phyloP scores from a whole-genome alignment of 1,140 invertebrate genomes.

The Drosophila ironensis region DNA sequence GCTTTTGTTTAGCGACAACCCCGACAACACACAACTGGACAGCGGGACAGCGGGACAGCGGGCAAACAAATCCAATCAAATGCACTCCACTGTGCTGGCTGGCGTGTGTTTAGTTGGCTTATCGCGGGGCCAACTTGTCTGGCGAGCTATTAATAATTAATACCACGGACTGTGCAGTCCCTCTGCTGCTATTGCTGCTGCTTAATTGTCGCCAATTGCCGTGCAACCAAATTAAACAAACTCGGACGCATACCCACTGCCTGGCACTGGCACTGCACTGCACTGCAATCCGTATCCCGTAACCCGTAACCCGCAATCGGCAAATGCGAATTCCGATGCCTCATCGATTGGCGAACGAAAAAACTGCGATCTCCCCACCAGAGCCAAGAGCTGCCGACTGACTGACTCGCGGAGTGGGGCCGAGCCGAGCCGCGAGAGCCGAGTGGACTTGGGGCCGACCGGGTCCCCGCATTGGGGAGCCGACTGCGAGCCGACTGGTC shows the following conservation, averaged over 20 bases:
- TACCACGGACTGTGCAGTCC: neutral
- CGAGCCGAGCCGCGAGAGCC: neutral
- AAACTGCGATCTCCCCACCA: constrained; percentile 39
- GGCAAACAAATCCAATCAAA: constrained; percentile 64
- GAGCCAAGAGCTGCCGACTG: constrained; percentile 29
- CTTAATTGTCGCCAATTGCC: constrained; percentile 39
- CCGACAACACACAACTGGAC: neutral
- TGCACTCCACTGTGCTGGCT: constrained; percentile 37
- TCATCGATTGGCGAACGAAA: constrained; percentile 25
- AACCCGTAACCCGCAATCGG: too few species aligned
- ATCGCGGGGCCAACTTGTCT: constrained; percentile 32
- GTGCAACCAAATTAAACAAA: constrained; percentile 27
- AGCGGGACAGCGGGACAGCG: neutral
- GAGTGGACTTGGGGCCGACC: constrained; percentile 16
- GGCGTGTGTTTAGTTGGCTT: constrained; percentile 16
- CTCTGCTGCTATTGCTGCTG: neutral
- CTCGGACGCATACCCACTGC: too few species aligned
- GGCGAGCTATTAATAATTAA: constrained; percentile 26
- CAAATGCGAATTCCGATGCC: constrained; percentile 45
- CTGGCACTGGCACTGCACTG: constrained; percentile 6
- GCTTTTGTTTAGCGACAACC: constrained; percentile 53
- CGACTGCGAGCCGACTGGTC: constrained; percentile 26
- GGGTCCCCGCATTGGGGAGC: constrained; percentile 31
- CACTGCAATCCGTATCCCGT: too few species aligned
- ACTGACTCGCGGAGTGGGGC: constrained; percentile 36